These are phyloP conservation scores for Troglohyphantes excavatus DNA, from an alignment of 2,888 invertebrate genomes.

Conservation along the genomic window DNA sequence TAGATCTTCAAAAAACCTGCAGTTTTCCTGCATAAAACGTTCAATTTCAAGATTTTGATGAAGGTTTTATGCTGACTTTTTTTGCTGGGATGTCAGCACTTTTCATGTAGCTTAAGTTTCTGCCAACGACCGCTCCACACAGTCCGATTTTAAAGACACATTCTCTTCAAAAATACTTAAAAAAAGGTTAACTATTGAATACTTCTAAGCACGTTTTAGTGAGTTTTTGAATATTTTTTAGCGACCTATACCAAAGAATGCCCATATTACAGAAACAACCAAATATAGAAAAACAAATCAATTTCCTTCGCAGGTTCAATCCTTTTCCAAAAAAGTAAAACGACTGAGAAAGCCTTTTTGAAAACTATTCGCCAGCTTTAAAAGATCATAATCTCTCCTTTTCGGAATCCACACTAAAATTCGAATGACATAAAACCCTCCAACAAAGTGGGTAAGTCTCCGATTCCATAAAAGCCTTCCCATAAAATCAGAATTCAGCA, in stretches of 20 bases:
- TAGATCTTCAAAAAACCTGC: no score
- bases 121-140: no score
- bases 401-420: background rate
- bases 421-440: background rate
- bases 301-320: background rate
- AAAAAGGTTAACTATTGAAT: no score
- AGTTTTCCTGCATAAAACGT: no score
- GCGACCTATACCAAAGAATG: background rate
- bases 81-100: no score
- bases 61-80: no score
- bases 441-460: background rate
- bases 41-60: no score
- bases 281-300: background rate
- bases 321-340: background rate
- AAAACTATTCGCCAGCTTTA: background rate
- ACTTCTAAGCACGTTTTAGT: no score
- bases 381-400: background rate
- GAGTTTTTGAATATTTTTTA: no score
- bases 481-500: constrained; percentile 25
- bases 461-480: constrained; percentile 15
- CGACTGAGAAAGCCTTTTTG: background rate
- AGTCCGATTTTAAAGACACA: no score
- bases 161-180: no score
- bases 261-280: background rate
- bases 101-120: no score